These are phyloP conservation scores for Tenthredo scrophulariae DNA, from an alignment of 2,888 invertebrate genomes.

Conservation along the genomic window DNA sequence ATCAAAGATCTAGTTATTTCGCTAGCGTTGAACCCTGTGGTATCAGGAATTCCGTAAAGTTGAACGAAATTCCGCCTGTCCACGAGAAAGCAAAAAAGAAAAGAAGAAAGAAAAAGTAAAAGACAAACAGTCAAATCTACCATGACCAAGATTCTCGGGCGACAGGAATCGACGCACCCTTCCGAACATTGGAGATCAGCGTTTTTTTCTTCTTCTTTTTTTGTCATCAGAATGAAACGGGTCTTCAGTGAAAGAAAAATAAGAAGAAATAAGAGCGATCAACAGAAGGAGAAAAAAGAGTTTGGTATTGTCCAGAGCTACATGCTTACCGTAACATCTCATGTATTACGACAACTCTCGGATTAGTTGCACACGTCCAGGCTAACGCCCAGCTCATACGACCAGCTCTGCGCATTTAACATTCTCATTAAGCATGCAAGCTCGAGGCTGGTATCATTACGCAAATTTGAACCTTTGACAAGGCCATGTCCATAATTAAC, in stretches of 20 bases:
- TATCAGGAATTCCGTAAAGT: neutral
- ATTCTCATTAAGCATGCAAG: slow-evolving; percentile 22
- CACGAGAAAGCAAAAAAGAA: neutral
- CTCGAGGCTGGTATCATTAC: slow-evolving; percentile 24
- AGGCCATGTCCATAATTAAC: slow-evolving; percentile 10
- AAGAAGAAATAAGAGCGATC: neutral
- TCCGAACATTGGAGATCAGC: neutral
- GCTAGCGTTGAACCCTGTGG: neutral
- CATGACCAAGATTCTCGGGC: neutral
- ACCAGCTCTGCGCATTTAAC: slow-evolving; percentile 27
- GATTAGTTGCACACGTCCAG: slow-evolving; percentile 5
- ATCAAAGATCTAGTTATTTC: slow-evolving; percentile 22
- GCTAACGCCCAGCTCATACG: neutral
- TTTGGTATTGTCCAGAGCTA: neutral
- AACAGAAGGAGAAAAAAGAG: neutral
- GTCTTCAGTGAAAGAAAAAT: neutral
- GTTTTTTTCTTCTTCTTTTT: neutral
- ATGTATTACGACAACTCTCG: neutral
- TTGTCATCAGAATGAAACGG: neutral
- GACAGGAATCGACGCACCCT: neutral
- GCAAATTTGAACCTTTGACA: slow-evolving; percentile 35
- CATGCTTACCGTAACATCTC: neutral
- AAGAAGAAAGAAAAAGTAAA: neutral
- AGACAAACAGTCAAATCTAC: neutral
- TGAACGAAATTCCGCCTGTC: neutral